A percentile compares a stretch with the other conserved stretches of the same genome.
These are phyloP conservation scores for Dryococelus australis DNA, from an alignment of 2,888 invertebrate species.

Conservation along the genomic window DNA sequence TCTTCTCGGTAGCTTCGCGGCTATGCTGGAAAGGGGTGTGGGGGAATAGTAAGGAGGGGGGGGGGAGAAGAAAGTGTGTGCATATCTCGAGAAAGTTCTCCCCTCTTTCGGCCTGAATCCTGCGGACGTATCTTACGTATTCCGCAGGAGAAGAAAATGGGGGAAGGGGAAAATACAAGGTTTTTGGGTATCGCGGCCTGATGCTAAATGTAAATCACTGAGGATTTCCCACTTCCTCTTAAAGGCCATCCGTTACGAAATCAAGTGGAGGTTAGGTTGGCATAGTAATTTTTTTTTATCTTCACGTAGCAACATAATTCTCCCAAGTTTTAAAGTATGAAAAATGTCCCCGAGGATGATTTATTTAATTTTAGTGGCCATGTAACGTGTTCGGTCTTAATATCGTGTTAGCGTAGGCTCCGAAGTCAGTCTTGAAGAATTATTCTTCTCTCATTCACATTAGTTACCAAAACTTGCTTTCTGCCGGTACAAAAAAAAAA, in stretches of 20 bases:
- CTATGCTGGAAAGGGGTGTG: background rate
- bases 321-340: too few relatives aligned
- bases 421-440: too few relatives aligned
- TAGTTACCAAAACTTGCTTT: too few relatives aligned
- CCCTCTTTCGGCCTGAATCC: background rate
- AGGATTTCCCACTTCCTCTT: background rate
- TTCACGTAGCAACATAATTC: too few relatives aligned
- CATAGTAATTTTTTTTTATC: too few relatives aligned
- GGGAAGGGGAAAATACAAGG: background rate
- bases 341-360: too few relatives aligned
- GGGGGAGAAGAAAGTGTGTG: background rate
- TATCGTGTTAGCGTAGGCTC: too few relatives aligned
- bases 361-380: too few relatives aligned
- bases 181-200: background rate
- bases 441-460: too few relatives aligned
- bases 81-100: constrained; percentile 10
- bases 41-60: background rate
- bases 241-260: background rate
- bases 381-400: too few relatives aligned
- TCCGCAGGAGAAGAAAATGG: background rate
- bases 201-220: background rate
- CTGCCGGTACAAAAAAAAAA: too few relatives aligned
- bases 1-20: background rate
- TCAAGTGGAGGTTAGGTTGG: background rate
- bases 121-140: background rate